These are phyloP conservation scores for Embidobia sp. DNA, from an alignment of 2,888 invertebrate species.

Conservation along the genomic window DNA sequence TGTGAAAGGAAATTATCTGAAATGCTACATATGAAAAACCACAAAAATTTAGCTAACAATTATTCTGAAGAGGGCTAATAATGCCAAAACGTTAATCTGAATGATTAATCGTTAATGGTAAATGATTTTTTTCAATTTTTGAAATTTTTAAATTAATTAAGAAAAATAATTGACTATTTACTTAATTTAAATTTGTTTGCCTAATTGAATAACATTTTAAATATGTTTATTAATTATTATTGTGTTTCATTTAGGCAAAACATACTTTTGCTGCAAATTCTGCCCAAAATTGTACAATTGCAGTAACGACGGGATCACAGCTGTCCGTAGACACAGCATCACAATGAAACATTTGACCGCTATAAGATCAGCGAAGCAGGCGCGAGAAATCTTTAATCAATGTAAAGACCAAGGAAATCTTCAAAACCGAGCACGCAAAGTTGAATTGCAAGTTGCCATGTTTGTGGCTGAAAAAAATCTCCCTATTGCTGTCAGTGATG, in stretches of 20 bases:
- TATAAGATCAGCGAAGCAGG: not conserved
- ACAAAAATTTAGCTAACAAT: too few species aligned
- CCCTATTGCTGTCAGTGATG: constrained; percentile 20
- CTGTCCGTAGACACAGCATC: constrained; percentile 2
- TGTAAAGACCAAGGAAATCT: constrained; percentile 15
- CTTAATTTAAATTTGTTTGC: too few species aligned
- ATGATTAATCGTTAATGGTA: too few species aligned
- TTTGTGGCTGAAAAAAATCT: constrained; percentile 30
- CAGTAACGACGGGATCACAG: constrained; percentile 25
- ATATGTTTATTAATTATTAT: too few species aligned
- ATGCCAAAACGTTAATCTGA: too few species aligned
- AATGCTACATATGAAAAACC: too few species aligned
- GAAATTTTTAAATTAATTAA: too few species aligned
- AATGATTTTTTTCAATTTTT: too few species aligned
- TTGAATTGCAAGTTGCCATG: constrained; percentile 18
- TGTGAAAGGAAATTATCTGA: too few species aligned
- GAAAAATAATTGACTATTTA: too few species aligned
- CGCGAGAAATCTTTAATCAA: not conserved
- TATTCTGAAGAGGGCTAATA: too few species aligned
- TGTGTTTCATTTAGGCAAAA: constrained; percentile 21
- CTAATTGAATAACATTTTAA: too few species aligned
- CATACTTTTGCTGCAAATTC: constrained; percentile 19
- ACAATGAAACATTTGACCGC: constrained; percentile 11
- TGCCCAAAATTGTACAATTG: constrained; percentile 23
- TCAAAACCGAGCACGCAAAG: not conserved